These are phyloP conservation scores for Ameiurus melas DNA, from an alignment of 2,113 vertebrate species.

Conservation along the genomic window DNA sequence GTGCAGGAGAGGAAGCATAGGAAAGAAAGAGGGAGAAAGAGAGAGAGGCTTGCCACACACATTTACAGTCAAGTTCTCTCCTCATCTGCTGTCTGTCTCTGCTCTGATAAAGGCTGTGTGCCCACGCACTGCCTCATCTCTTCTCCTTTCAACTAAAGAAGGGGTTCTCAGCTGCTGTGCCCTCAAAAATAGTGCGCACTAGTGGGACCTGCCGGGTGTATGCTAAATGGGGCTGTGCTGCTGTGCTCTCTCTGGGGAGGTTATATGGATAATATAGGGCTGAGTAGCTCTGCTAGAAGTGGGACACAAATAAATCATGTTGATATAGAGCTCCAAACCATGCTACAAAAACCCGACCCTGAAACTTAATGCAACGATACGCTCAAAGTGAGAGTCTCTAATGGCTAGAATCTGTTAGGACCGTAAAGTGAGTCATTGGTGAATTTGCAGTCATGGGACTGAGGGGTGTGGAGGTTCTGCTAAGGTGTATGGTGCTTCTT, in stretches of 20 bases:
- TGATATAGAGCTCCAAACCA: not conserved
- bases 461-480: not conserved
- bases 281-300: slow-evolving; percentile 35
- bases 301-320: slow-evolving; percentile 52
- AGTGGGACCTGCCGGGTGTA: slow-evolving; percentile 26
- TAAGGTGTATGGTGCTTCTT: not conserved
- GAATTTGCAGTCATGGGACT: not conserved
- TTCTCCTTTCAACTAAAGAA: slow-evolving; percentile 9
- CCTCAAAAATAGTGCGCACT: slow-evolving; percentile 36
- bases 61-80: slow-evolving; percentile 28
- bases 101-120: slow-evolving; percentile 22
- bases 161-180: not conserved
- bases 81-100: slow-evolving; percentile 26
- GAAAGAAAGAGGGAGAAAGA: slow-evolving; percentile 18
- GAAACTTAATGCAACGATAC: not conserved
- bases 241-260: slow-evolving; percentile 41
- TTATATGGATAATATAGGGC: slow-evolving; percentile 46
- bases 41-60: slow-evolving; percentile 31
- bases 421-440: not conserved
- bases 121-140: slow-evolving; percentile 24
- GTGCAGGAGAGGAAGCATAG: not conserved
- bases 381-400: not conserved
- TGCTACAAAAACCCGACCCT: not conserved
- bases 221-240: slow-evolving; percentile 46
- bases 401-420: not conserved